Percentiles rank a stretch among this genome's conserved stretches.
These are phyloP conservation scores for Yoshiicerus persimilis DNA, from an alignment of 1,140 invertebrate species.

Conservation along the genomic window DNA sequence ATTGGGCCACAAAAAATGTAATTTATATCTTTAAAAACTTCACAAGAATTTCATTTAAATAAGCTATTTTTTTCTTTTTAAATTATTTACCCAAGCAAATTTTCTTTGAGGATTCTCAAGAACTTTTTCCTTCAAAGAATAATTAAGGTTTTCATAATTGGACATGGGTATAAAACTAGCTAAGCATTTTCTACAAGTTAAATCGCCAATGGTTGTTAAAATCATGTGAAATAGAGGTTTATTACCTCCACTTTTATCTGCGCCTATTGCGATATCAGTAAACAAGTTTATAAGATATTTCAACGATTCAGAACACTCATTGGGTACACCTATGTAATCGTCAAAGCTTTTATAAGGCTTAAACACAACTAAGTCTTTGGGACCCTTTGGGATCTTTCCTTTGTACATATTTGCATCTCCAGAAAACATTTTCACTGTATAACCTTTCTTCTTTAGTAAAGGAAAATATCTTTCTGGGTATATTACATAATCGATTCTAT, in stretches of 20 bases:
- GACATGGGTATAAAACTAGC: neutral
- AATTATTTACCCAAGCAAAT: neutral
- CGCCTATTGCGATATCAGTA: neutral
- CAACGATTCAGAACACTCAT: neutral
- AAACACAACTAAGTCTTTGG: conserved; percentile 12
- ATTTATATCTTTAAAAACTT: too few relatives aligned
- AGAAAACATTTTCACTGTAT: conserved; percentile 32
- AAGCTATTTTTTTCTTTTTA: neutral
- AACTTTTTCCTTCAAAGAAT: neutral
- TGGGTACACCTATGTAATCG: conserved; percentile 4
- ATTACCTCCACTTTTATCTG: neutral
- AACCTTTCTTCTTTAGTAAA: conserved; percentile 19
- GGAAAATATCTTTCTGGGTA: conserved; percentile 36
- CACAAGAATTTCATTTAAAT: neutral
- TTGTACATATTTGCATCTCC: conserved; percentile 21
- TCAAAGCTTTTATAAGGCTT: conserved; percentile 37
- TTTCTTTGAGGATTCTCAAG: neutral
- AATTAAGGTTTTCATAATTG: neutral
- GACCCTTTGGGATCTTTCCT: neutral
- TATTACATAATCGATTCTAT: conserved; percentile 37
- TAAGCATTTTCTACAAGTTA: neutral
- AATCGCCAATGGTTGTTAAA: neutral
- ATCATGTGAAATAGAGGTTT: neutral
- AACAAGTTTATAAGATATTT: neutral
- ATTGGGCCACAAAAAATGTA: too few relatives aligned